Percentiles rank a stretch among this genome's conserved stretches.
Conservation (phyloP, 2,888 invertebrate species). For the Tuta absoluta region DNA sequence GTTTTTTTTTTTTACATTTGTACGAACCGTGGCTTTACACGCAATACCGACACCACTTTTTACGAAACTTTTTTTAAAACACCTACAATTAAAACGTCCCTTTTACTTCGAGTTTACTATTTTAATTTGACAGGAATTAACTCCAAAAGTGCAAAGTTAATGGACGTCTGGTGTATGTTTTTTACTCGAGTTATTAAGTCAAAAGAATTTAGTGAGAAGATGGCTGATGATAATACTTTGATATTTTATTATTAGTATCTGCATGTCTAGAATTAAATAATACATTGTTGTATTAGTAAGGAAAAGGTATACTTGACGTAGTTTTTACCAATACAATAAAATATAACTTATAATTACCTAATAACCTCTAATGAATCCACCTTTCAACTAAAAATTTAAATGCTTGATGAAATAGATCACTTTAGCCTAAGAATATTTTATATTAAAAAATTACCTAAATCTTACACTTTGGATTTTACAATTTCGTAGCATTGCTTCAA, state of each 20-base stretch:
- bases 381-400: too few relatives aligned
- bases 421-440: too few relatives aligned
- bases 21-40: conserved; percentile 10
- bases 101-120: conserved; percentile 26
- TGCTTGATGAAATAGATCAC: too few relatives aligned
- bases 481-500: too few relatives aligned
- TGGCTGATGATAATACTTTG: conserved; percentile 49
- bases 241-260: conserved; percentile 52
- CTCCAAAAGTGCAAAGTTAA: conserved; percentile 44
- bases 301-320: too few relatives aligned
- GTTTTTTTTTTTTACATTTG: conserved; percentile 13
- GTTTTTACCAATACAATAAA: too few relatives aligned
- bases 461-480: too few relatives aligned
- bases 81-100: conserved; percentile 22
- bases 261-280: conserved; percentile 23
- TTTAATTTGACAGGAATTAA: conserved; percentile 44
- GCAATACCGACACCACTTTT: conserved; percentile 17
- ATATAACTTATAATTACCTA: too few relatives aligned
- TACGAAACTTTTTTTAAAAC: conserved; percentile 11
- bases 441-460: too few relatives aligned
- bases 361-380: too few relatives aligned
- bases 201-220: conserved; percentile 53
- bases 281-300: too few relatives aligned
- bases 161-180: conserved; percentile 30
- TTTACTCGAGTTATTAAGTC: conserved; percentile 48